A percentile compares a stretch with the other conserved stretches of the same genome.
phyloP scores from a whole-genome alignment of 2,888 invertebrate species.

The Reticulitermes lucifugus region DNA sequence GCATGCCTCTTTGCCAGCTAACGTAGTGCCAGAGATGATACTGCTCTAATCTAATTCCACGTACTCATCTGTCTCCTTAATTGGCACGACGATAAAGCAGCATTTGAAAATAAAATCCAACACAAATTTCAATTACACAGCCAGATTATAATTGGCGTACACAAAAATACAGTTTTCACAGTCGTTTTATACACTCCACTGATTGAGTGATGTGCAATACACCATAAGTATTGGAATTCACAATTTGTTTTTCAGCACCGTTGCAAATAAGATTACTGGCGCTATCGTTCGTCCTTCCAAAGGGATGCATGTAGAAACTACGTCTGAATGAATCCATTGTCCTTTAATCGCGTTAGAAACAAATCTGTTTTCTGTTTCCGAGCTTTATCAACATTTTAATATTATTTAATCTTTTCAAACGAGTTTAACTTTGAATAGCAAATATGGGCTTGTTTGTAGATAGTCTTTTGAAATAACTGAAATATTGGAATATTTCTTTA shows the following conservation, averaged over 20 bases:
- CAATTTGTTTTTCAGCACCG: slow-evolving; percentile 1
- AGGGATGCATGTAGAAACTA: no score
- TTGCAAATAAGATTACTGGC: neutral
- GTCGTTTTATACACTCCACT: neutral
- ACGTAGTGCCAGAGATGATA: no score
- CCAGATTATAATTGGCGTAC: neutral
- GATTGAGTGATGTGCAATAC: neutral
- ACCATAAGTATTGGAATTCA: neutral
- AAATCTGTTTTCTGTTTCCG: neutral
- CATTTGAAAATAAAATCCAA: no score
- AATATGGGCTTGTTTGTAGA: neutral
- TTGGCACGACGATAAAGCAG: no score
- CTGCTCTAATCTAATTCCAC: no score
- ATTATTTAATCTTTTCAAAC: neutral
- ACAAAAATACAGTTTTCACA: neutral
- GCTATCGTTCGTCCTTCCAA: neutral
- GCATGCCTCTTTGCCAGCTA: no score
- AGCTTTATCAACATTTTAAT: neutral
- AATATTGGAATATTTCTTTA: neutral
- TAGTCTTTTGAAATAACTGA: neutral
- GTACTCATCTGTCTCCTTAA: no score
- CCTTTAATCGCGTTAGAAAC: neutral
- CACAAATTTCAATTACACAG: neutral
- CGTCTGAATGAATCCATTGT: neutral
- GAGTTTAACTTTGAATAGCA: neutral